These are phyloP conservation scores for Psammodynastes pulverulentus DNA, from an alignment of 2,113 vertebrate species.

Conservation along the genomic window DNA sequence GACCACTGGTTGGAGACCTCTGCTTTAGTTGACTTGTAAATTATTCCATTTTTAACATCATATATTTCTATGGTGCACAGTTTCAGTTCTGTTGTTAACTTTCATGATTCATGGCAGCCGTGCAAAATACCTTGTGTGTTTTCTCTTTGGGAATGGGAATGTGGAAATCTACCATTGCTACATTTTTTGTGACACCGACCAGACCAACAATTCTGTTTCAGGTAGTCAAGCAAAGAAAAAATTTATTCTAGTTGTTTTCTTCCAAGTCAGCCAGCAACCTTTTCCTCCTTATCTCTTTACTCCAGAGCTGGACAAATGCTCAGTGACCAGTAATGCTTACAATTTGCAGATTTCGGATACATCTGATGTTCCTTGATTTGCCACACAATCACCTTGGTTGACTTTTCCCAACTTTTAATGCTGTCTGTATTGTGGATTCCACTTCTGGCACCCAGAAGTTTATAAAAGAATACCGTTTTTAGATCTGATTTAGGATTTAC, in stretches of 20 bases:
- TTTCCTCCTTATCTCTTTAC: slow-evolving; percentile 11
- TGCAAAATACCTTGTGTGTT: neutral
- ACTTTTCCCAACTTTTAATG: neutral
- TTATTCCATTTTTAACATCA: neutral
- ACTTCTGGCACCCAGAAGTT: neutral
- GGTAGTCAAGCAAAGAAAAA: neutral
- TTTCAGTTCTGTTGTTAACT: neutral
- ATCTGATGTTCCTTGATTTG: neutral
- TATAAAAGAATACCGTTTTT: neutral
- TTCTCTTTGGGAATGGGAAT: neutral
- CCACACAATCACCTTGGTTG: neutral
- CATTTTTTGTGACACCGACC: neutral
- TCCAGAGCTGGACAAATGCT: slow-evolving; percentile 14
- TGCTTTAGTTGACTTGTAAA: neutral
- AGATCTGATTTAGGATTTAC: neutral
- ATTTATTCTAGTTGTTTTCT: neutral
- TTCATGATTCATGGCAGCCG: neutral
- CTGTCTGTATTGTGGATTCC: neutral
- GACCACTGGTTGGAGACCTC: too few relatives aligned
- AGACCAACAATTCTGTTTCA: neutral
- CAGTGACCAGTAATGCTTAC: neutral
- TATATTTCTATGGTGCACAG: neutral
- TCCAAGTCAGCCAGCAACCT: neutral
- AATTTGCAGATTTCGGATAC: neutral
- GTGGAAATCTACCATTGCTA: neutral